Evolutionary conservation across 2,888 invertebrate species (phyloP), one percentile per base, ranked within the genome.

Genomic region (Orchesellides sinensis): DNA sequence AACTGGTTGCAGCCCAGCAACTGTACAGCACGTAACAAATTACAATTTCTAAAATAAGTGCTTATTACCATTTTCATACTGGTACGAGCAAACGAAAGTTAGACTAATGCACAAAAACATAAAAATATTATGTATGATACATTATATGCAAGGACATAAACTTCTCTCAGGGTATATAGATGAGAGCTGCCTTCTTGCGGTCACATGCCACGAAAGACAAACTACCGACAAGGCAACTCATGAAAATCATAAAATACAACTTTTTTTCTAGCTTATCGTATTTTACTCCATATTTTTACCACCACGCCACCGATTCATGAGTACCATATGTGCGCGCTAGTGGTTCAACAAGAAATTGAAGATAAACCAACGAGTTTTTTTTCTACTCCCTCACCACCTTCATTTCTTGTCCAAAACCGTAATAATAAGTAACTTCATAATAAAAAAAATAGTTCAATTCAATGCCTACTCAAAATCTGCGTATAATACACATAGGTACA

Each of bases 231-330:
- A 45, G 68, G n/a, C 25, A 45, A 47, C n/a, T 25, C 19, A n/a
- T 10, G 35, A 70, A 70, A 59, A 63, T 49, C 47, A 52, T 61
- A 47, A 69, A 70, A 54, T 79, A 54, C 72, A 79, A 68, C 70
- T 79, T 66, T 52, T 61, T 68, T 54, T 23, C 49, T 27, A 61
- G 5, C 45, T 8, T 10, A 4, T 12, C 10, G 14, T 56, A 75
- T n/a, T 27, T 17, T 54, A n/a, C 54, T 45, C 40, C 54, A n/a
- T 49, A 40, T 65, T 65, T 66, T 74, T 65, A 59, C 45, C 12
- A 56, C 40, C 54, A 54, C 3, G n/a, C 40, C n/a, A 40, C 40
- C 40, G 32, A 29, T 74, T 32, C 40, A 17, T 47, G 40, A 45
- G 65, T 56, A 66, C 52, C 40, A 66, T 74, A 65, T 17, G 49